Evolutionary conservation across 2,888 invertebrate genomes (phyloP), one percentile per base, ranked within the genome.

Genomic region (Malthinus flaveolus): DNA sequence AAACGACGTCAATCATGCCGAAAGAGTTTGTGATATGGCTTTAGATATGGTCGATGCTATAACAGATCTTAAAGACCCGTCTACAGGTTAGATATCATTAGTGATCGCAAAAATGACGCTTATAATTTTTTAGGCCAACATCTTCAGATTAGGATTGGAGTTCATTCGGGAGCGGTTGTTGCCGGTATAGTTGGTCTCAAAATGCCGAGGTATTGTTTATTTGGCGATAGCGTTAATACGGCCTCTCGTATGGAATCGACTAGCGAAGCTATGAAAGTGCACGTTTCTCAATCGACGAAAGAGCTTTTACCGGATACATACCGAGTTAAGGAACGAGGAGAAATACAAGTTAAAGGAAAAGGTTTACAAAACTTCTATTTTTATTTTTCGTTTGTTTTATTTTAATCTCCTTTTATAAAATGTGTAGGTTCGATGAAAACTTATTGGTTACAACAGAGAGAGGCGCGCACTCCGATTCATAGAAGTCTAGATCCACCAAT

Each of bases 1-100:
- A 67, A 90, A 91, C 70, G 93, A 94, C 73, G 84, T 84, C 49
- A 91, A 93, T 73, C 97, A 98, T 75, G 95, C 96, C 0, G 91
- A 94, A 75, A 87, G 91, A 70, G 92, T 95, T 5, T 95, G 94
- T 74, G 91, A 95, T 74, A 97, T 97, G 96, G 96, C 96, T 0
- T 80, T 97, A 31, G 97, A 96, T 72, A 97, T 97, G 97, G 88
- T 96, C 1, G 91, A 94, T 66, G 93, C 95, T 1, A 95, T 96
- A 72, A 90, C 88, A 0, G 91, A 93, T 72, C 83, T 97, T 0
- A 93, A 92, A 73, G 96, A 97, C 79, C 95, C 96, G 1, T 94
- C 95, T 11, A 94, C 95, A 68, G 93, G 91, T 88, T 73, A 67
- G 32, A 49, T 15, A 9, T n/a, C 9, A 1, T 42, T 15, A 1